These are phyloP conservation scores for Amiota communis DNA, from an alignment of 2,888 invertebrate genomes.

Conservation along the genomic window DNA sequence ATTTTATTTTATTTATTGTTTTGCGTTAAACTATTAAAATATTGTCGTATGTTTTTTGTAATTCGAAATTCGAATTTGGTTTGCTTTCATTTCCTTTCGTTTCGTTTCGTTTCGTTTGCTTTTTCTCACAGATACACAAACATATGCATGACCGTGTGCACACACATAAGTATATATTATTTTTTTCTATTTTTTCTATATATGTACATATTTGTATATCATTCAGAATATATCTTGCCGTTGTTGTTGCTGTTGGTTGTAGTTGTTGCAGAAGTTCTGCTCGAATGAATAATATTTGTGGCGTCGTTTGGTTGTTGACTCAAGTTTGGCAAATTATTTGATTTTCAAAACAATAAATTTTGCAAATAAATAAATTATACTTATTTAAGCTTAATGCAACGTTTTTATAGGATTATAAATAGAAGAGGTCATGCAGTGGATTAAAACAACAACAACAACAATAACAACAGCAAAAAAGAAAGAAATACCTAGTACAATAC, in stretches of 20 bases:
- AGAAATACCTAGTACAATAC: no score
- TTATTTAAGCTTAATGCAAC: conserved; percentile 53
- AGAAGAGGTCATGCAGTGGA: conserved; percentile 28
- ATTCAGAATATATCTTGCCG: background rate
- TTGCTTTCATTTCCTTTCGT: background rate
- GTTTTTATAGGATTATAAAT: conserved; percentile 49
- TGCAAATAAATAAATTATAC: conserved; percentile 59
- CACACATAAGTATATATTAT: conserved; percentile 15
- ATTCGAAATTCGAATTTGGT: conserved; percentile 37
- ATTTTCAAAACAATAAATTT: conserved; percentile 60
- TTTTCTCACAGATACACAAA: no score
- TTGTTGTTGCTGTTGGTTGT: conserved; percentile 14
- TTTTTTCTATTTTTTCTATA: conserved; percentile 35
- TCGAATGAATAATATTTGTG: conserved; percentile 56
- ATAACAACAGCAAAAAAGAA: background rate
- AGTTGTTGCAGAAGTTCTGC: conserved; percentile 33
- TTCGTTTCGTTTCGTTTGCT: no score
- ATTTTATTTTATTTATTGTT: conserved; percentile 68
- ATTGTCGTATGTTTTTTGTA: conserved; percentile 53
- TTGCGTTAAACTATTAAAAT: conserved; percentile 69
- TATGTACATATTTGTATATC: conserved; percentile 16
- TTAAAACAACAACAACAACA: background rate
- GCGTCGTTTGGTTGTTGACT: conserved; percentile 64
- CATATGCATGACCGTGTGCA: conserved; percentile 10
- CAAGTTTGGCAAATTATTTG: conserved; percentile 66